A percentile compares a stretch with the other conserved stretches of the same genome.
Conservation (phyloP, 2,797 vertebrate genomes). For the Chaetodon trifasciatus region DNA sequence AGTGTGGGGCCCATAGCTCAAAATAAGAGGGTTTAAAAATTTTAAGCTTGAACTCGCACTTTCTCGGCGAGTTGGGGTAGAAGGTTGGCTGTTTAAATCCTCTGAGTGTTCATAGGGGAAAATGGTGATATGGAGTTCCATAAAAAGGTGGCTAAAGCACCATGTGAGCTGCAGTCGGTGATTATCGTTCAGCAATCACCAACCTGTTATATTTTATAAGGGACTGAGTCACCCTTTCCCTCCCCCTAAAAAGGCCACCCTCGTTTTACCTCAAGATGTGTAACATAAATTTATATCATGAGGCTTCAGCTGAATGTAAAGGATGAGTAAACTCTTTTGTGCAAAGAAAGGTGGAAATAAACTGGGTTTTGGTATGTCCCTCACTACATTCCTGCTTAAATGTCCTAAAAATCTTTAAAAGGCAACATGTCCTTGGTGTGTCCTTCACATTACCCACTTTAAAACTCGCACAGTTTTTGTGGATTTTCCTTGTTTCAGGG, state of each 20-base stretch:
- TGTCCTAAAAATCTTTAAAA: slow-evolving; percentile 31
- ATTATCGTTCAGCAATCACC: slow-evolving; percentile 32
- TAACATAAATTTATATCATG: not conserved
- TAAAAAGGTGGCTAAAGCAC: slow-evolving; percentile 18
- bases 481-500: slow-evolving; percentile 16
- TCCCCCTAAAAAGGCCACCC: not conserved
- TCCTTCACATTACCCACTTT: slow-evolving; percentile 79
- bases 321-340: not conserved
- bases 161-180: slow-evolving; percentile 17
- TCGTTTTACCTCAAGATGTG: not conserved
- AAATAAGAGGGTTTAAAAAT: slow-evolving; percentile 59
- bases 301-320: not conserved
- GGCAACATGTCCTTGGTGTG: slow-evolving; percentile 82
- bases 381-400: slow-evolving; percentile 10
- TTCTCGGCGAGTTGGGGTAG: slow-evolving; percentile 13
- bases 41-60: slow-evolving; percentile 47
- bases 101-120: slow-evolving; percentile 4
- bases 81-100: slow-evolving; percentile 42
- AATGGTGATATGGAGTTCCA: not conserved
- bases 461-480: slow-evolving; percentile 30
- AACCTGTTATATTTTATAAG: not conserved
- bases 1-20: slow-evolving; percentile 36
- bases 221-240: not conserved
- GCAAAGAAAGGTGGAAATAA: not conserved
- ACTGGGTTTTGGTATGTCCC: not conserved